A percentile compares a stretch with the other conserved stretches of the same genome.
phyloP scores from a whole-genome alignment of 2,888 invertebrate genomes.

The Xylota sylvarum region DNA sequence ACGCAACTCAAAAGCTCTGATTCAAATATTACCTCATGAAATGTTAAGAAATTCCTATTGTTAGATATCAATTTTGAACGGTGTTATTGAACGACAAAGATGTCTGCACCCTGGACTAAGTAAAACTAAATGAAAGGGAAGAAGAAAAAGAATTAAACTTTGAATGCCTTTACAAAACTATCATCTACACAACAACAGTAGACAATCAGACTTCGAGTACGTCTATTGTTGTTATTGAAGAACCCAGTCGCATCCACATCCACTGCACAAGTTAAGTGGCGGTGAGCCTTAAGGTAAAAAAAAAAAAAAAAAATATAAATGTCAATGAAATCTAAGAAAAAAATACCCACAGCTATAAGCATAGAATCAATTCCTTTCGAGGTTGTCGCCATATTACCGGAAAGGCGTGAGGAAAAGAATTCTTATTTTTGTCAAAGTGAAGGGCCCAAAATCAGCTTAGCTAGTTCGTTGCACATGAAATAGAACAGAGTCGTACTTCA shows the following conservation, averaged over 20 bases:
- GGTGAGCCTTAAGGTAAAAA: slow-evolving; percentile 49
- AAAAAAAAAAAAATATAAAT: slow-evolving; percentile 21
- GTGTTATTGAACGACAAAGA: slow-evolving; percentile 46
- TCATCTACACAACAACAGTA: slow-evolving; percentile 9
- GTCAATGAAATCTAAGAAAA: slow-evolving; percentile 48
- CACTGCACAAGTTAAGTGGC: slow-evolving; percentile 65
- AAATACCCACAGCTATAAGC: slow-evolving; percentile 5
- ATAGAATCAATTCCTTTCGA: slow-evolving; percentile 45
- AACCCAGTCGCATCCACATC: slow-evolving; percentile 44
- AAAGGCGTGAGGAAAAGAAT: not conserved
- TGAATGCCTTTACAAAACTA: not conserved
- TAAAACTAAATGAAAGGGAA: slow-evolving; percentile 2
- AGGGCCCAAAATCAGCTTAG: slow-evolving; percentile 48
- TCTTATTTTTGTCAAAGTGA: not conserved
- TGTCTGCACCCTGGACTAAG: slow-evolving; percentile 28
- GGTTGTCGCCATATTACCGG: slow-evolving; percentile 34
- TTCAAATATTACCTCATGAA: too few species aligned
- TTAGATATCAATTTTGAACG: not conserved
- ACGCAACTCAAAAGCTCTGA: too few species aligned
- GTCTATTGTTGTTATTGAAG: slow-evolving; percentile 64
- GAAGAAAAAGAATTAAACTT: not conserved
- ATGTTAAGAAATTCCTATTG: not conserved
- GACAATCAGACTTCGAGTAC: slow-evolving; percentile 62
- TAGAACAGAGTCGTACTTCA: slow-evolving; percentile 31
- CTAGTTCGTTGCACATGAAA: slow-evolving; percentile 18